phyloP scores from a whole-genome alignment of 2,797 vertebrate genomes.

The Onychomys torridus region DNA sequence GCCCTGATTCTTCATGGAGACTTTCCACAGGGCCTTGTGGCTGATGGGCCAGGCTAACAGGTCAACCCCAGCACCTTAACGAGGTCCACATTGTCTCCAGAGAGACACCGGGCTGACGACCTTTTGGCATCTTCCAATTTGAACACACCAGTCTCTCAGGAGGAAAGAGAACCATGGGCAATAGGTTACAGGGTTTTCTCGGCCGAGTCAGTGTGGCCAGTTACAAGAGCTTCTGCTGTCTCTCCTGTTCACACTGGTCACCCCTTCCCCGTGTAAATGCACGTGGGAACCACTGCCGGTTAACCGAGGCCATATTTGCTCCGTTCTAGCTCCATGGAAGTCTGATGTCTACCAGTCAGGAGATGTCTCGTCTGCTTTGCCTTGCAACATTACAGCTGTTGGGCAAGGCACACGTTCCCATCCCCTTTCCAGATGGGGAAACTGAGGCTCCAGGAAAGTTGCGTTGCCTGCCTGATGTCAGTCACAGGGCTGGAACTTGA shows the following conservation, averaged over 20 bases:
- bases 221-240: not conserved
- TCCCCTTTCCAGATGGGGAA: conserved; percentile 25
- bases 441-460: not conserved
- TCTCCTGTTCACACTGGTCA: not conserved
- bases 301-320: not conserved
- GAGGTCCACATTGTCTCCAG: not conserved
- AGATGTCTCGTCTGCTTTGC: not conserved
- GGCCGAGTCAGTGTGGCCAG: not conserved
- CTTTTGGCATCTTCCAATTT: not conserved
- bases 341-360: not conserved
- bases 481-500: not conserved
- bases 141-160: not conserved
- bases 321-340: not conserved
- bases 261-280: not conserved
- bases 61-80: not conserved
- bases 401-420: too few relatives aligned
- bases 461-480: not conserved
- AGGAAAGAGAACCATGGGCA: not conserved
- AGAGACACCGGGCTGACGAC: not conserved
- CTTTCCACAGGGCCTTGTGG: not conserved
- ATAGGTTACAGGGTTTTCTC: not conserved
- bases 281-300: not conserved
- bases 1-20: not conserved
- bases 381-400: not conserved
- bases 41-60: not conserved